Evolutionary conservation across 2,113 vertebrate species (phyloP).

Genomic region (Herpailurus yagouaroundi): DNA sequence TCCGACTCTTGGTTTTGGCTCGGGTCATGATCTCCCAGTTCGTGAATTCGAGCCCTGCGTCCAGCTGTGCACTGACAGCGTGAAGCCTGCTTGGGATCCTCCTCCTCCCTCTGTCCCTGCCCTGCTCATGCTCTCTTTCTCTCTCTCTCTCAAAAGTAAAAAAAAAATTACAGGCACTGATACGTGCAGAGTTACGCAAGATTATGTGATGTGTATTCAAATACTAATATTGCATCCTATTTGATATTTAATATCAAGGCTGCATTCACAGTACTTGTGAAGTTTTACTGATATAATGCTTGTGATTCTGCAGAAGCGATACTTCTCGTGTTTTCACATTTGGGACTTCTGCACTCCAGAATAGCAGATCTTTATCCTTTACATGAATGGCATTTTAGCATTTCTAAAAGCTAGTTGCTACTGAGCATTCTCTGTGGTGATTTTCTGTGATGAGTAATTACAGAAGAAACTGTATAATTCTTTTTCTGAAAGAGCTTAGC

Average conservation of each 20-base stretch:
- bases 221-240: background rate
- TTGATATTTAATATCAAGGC: background rate
- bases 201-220: background rate
- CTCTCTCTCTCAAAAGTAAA: too few species aligned
- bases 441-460: slow-evolving; percentile 49
- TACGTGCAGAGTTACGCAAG: background rate
- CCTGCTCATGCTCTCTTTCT: too few species aligned
- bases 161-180: background rate
- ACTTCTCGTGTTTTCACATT: background rate
- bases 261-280: background rate
- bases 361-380: background rate
- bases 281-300: background rate
- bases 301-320: background rate
- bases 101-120: too few species aligned
- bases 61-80: too few species aligned
- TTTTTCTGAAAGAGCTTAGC: slow-evolving; percentile 46
- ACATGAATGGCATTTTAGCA: background rate
- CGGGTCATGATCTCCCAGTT: too few species aligned
- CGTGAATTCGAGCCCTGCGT: too few species aligned
- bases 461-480: slow-evolving; percentile 57
- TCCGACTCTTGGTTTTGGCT: too few species aligned
- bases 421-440: slow-evolving; percentile 18
- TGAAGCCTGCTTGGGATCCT: too few species aligned
- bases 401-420: slow-evolving; percentile 38
- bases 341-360: background rate